Conservation (phyloP, 1,140 invertebrate species). For the Delia radicum region DNA sequence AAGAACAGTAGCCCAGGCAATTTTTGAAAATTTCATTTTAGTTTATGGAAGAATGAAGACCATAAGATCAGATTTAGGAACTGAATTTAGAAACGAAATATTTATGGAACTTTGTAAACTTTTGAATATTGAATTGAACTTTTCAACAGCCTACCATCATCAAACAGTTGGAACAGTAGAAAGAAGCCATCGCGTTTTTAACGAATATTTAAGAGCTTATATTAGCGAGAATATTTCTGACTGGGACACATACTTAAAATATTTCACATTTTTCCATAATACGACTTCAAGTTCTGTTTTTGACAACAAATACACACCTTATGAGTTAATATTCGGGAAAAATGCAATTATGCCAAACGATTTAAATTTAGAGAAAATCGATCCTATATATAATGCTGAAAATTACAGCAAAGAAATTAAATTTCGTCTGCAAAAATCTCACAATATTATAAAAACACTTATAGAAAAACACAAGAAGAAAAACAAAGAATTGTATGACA, state of each 20-base stretch:
- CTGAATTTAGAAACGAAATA: constrained; percentile 10
- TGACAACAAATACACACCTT: background rate
- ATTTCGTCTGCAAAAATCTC: background rate
- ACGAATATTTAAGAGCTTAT: constrained; percentile 14
- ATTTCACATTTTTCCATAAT: constrained; percentile 25
- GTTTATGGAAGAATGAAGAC: constrained; percentile 17
- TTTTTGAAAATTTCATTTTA: constrained; percentile 21
- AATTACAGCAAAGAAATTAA: background rate
- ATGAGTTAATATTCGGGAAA: constrained; percentile 1
- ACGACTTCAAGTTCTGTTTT: constrained; percentile 8
- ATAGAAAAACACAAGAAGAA: background rate
- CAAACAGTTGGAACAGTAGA: background rate
- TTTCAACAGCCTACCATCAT: background rate
- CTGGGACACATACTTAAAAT: constrained; percentile 23
- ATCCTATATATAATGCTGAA: too few species aligned
- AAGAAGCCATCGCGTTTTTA: background rate
- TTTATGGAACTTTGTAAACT: constrained; percentile 9
- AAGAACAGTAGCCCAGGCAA: background rate
- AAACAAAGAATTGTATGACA: background rate
- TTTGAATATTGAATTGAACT: background rate
- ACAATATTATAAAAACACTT: background rate
- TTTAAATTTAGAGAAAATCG: too few species aligned
- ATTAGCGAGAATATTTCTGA: constrained; percentile 13
- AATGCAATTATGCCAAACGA: background rate
- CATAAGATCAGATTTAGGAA: constrained; percentile 21